Conservation (phyloP, 2,888 invertebrate genomes). For the Chrysolina haemoptera region DNA sequence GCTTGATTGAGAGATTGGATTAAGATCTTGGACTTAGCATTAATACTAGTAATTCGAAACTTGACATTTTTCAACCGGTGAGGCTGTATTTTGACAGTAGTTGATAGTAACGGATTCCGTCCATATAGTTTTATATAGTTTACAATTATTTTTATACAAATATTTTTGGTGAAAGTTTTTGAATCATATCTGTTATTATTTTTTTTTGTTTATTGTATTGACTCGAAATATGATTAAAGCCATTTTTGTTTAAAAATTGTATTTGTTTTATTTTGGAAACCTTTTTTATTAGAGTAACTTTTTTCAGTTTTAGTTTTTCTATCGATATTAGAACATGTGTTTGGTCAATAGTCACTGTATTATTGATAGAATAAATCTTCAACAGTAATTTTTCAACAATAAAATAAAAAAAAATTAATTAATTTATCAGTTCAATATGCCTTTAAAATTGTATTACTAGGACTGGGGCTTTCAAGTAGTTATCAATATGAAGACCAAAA, state of each 20-base stretch:
- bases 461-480: too few relatives aligned
- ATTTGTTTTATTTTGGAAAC: conserved; percentile 18
- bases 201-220: conserved; percentile 9
- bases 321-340: conserved; percentile 45
- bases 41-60: conserved; percentile 22
- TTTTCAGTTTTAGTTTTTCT: conserved; percentile 28
- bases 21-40: conserved; percentile 30
- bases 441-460: too few relatives aligned
- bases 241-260: background rate
- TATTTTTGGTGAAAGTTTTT: conserved; percentile 20
- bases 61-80: conserved; percentile 26
- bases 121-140: conserved; percentile 12
- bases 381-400: too few relatives aligned
- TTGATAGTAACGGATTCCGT: conserved; percentile 18
- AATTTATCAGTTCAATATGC: too few relatives aligned
- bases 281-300: conserved; percentile 5
- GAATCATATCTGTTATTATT: conserved; percentile 25
- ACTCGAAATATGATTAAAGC: conserved; percentile 8
- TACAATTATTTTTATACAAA: conserved; percentile 22
- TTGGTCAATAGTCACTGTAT: conserved; percentile 18
- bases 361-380: too few relatives aligned
- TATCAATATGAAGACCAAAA: too few relatives aligned
- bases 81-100: conserved; percentile 17
- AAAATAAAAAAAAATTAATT: too few relatives aligned
- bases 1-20: conserved; percentile 56